Evolutionary conservation across 2,113 vertebrate species (phyloP).

Genomic region (Mixornis gularis): DNA sequence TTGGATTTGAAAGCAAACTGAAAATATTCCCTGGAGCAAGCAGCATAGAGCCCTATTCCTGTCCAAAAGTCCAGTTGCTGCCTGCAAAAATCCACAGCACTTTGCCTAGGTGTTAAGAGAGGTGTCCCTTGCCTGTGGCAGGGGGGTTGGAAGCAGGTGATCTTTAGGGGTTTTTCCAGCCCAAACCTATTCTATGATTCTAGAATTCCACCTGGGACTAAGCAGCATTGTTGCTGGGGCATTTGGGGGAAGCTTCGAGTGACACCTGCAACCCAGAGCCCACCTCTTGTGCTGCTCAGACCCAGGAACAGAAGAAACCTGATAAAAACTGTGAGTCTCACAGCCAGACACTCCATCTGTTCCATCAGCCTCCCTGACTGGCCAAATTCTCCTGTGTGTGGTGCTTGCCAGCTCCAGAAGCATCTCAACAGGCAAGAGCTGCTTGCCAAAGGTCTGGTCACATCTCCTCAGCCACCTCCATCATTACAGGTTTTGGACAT

Average conservation of each 20-base stretch:
- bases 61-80: background rate
- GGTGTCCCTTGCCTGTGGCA: fast-evolving
- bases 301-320: background rate
- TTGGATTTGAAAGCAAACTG: background rate
- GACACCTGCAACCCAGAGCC: background rate
- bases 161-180: background rate
- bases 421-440: background rate
- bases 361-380: background rate
- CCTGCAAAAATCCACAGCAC: background rate
- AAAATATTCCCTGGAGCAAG: background rate
- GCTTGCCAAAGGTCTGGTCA: background rate
- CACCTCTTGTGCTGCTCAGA: background rate
- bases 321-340: background rate
- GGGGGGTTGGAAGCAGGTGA: background rate
- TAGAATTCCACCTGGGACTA: background rate
- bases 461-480: background rate
- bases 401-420: background rate
- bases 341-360: background rate
- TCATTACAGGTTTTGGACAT: background rate
- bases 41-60: background rate
- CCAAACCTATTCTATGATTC: background rate
- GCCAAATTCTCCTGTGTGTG: background rate
- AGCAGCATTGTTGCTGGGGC: background rate
- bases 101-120: fast-evolving
- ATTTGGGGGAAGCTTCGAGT: background rate